Base-by-base conservation (phyloP, 2,888 invertebrate genomes). In the Diplolepis rosae region DNA sequence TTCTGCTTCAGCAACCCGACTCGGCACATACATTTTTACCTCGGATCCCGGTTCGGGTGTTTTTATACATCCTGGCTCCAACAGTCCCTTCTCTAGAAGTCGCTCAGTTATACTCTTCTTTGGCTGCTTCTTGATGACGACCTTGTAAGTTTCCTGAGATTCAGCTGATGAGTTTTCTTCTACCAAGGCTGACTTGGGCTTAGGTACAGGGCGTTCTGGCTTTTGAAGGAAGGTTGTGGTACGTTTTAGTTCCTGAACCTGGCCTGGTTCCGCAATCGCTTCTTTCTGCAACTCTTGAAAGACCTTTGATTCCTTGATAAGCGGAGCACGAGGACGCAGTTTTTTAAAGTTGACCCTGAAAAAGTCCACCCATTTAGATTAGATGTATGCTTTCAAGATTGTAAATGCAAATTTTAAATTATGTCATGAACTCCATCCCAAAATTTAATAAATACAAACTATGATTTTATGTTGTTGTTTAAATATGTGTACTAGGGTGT, bases 161-260 rank as follows among this genome's bases (percentile, higher is more conserved):
- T 65, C 51, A 30, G 72, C 66, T 18, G 74, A 24, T 15, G 65
- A 22, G 1, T 24, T 13, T 4, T 72, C 76, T 54, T 81, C 80
- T 22, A 76, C 75, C 45, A 84, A 66, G 78, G 78, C 66, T 72
- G 77, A 78, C 54, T 87, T 87, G 0, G 88, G 84, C 65, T 80
- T 80, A 0, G 94, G 94, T 76, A 92, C 91, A 0, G 94, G 93
- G 22, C 94, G 89, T 78, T 92, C 91, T 0, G 95, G 95, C 80
- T 93, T 94, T 86, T 94, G 93, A 74, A 95, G 85, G 83, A 95
- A 95, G 32, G 94, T 94, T 3, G 95, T 94, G 90, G 79, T 82
- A 11, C 83, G 86, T 48, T 83, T 85, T 42, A 84, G 70, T 54
- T 88, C 87, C 54, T 85, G 84, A 0, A 85, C 77, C 32, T 81